Base-by-base conservation (phyloP, 2,888 invertebrate genomes). In the Lasioglossum lativentre region DNA sequence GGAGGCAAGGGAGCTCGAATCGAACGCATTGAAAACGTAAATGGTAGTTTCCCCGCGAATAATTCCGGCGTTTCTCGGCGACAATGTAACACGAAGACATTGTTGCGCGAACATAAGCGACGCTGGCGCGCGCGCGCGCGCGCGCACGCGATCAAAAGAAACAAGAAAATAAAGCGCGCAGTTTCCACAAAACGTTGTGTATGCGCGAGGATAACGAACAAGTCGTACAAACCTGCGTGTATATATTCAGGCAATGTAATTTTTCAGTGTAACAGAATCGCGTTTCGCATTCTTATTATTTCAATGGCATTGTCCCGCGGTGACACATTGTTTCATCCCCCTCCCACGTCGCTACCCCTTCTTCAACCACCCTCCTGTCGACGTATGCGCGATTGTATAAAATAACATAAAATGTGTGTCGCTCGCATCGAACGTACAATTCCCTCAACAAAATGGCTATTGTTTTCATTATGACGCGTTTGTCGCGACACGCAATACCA, bases 401-500 rank as follows among this genome's bases (percentile, higher is more conserved):
- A 85, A 85, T 80, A 85, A 78, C 66, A 80, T 78, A 80, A 86
- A 86, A 86, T 84, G 66, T 85, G 56, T 86, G 71, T 59, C 80
- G 78, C 38, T 12, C 78, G 85, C 78, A 75, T 86, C 85, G 80
- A 86, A 80, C 85, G 83, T 83, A 85, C 78, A 85, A 85, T 85
- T 56, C 75, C 83, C 56, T 16, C 66, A 68, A 63, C 83, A 83
- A 70, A 84, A 85, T 75, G 66, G 23, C 23, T 63, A 85, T 86
- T 86, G 85, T 86, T 4, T 42, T 47, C 70, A 78, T 81, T 81
- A 78, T 76, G 73, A 27, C 71, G 52, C 75, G 72, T 85, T 80
- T 84, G 80, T 78, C 40, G 70, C 38, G 23, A 34, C 78, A 27
- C 47, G 74, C 63, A n/a, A 73, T n/a, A n/a, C 66, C 52, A 66